Evolutionary conservation across 2,113 vertebrate genomes (phyloP).

Genomic region (Lonchura striata): DNA sequence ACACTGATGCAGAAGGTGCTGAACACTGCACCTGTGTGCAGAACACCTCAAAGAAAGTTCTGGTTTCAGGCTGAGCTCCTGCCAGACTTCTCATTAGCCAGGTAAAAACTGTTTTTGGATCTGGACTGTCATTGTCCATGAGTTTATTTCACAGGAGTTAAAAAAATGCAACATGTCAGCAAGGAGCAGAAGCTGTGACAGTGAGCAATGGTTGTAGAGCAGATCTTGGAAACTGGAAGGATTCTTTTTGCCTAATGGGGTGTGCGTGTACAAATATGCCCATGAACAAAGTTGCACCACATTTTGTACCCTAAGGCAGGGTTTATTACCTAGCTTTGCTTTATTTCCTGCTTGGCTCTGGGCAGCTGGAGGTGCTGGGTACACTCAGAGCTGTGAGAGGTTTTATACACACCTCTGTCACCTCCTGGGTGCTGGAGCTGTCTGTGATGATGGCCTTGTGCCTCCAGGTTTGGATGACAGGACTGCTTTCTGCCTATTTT

Average conservation of each 20-base stretch:
- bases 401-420: neutral
- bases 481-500: neutral
- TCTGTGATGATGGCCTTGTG: neutral
- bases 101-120: neutral
- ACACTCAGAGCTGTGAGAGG: neutral
- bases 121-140: neutral
- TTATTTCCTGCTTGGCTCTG: neutral
- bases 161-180: neutral
- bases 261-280: neutral
- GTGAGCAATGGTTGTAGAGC: neutral
- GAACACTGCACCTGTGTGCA: neutral
- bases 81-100: neutral
- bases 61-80: neutral
- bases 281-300: neutral
- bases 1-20: neutral
- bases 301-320: neutral
- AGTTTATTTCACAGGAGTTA: neutral
- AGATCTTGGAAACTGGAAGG: fast-evolving
- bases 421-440: neutral
- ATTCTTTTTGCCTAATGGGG: neutral
- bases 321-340: neutral
- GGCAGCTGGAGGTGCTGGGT: neutral
- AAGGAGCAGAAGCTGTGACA: neutral
- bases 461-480: neutral
- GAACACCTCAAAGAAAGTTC: neutral